Conservation (phyloP, 2,888 invertebrate species). For the Calameuta filiformis region DNA sequence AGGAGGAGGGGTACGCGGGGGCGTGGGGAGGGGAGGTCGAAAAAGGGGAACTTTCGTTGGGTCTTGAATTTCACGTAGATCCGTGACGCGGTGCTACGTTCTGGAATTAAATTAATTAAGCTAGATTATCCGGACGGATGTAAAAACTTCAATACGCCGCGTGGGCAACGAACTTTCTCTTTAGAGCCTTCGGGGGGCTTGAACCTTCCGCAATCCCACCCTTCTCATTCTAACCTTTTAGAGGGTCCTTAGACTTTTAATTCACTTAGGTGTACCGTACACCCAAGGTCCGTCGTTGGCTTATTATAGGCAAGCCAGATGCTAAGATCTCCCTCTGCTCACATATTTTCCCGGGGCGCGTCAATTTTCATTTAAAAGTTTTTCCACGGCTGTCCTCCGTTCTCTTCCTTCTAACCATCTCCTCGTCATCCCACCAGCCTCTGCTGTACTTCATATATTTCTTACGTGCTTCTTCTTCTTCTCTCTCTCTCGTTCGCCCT, state of each 20-base stretch:
- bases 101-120: slow-evolving; percentile 50
- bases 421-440: not conserved
- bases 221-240: not conserved
- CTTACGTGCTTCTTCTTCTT: slow-evolving; percentile 19
- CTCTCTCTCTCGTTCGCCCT: slow-evolving; percentile 24
- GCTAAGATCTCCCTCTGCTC: slow-evolving; percentile 21
- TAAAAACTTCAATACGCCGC: slow-evolving; percentile 39
- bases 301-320: slow-evolving; percentile 30
- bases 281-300: slow-evolving; percentile 14
- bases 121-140: slow-evolving; percentile 44
- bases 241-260: slow-evolving; percentile 28
- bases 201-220: slow-evolving; percentile 1
- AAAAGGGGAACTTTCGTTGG: not conserved
- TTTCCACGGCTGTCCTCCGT: slow-evolving; percentile 15
- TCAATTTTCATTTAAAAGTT: slow-evolving; percentile 39
- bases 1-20: too few relatives aligned
- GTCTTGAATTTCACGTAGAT: not conserved
- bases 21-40: too few relatives aligned
- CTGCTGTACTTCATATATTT: slow-evolving; percentile 9
- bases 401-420: not conserved
- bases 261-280: slow-evolving; percentile 26
- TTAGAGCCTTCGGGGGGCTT: too few relatives aligned
- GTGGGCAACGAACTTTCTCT: slow-evolving; percentile 24
- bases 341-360: slow-evolving; percentile 29
- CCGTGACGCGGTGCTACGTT: not conserved